phyloP scores from a whole-genome alignment of 2,888 invertebrate species.

The Harpagoxenus sublaevis region DNA sequence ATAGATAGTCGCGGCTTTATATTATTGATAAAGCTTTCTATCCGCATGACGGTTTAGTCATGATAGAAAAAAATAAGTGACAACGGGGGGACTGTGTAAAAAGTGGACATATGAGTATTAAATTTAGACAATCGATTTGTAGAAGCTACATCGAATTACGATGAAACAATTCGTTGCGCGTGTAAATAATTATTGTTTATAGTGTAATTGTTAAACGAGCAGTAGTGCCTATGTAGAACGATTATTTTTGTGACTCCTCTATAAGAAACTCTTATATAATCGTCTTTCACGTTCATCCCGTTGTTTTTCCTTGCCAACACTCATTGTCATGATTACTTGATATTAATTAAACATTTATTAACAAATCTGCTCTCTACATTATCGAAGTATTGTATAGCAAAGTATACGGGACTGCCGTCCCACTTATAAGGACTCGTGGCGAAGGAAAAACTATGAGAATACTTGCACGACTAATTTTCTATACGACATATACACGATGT shows the following conservation, averaged over 20 bases:
- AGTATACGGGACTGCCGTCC: slow-evolving; percentile 46
- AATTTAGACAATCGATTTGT: slow-evolving; percentile 70
- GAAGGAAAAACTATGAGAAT: slow-evolving; percentile 49
- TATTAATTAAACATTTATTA: slow-evolving; percentile 63
- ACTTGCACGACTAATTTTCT: slow-evolving; percentile 60
- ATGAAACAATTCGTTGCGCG: slow-evolving; percentile 68
- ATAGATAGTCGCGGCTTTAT: slow-evolving; percentile 23
- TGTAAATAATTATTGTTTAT: slow-evolving; percentile 75
- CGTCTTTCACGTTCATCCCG: slow-evolving; percentile 54
- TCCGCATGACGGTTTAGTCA: slow-evolving; percentile 13
- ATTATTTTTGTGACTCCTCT: slow-evolving; percentile 64
- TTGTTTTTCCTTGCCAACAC: slow-evolving; percentile 22
- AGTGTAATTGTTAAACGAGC: slow-evolving; percentile 62
- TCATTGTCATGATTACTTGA: slow-evolving; percentile 53
- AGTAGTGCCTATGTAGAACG: slow-evolving; percentile 66
- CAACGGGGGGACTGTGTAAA: slow-evolving; percentile 1
- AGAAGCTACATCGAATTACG: slow-evolving; percentile 61
- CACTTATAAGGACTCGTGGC: slow-evolving; percentile 31
- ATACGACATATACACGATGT: slow-evolving; percentile 54
- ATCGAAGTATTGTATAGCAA: slow-evolving; percentile 67
- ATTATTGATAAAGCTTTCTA: slow-evolving; percentile 38
- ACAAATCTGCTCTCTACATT: slow-evolving; percentile 69
- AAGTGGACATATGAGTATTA: slow-evolving; percentile 45
- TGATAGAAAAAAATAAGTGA: background rate
- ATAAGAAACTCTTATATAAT: slow-evolving; percentile 42